Base-by-base conservation (phyloP, 92 coral and sea anemone species). In the Parazoanthus atlanticus region DNA sequence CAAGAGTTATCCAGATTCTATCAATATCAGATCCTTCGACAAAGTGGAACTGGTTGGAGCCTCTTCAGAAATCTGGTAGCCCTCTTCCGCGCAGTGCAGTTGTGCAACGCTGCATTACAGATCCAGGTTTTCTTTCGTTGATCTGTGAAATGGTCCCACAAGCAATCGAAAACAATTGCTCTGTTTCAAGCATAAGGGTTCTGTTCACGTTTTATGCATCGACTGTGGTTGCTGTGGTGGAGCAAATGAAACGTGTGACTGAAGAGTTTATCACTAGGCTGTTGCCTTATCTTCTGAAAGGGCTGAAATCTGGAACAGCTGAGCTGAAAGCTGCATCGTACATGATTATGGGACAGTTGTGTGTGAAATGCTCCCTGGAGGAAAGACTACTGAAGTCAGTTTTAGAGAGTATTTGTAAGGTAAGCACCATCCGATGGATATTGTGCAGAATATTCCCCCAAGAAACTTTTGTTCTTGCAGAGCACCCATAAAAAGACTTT, bases 271-370 rank as follows among this genome's bases (percentile, higher is more conserved):
- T 97, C 17, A 92, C 93, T 21, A 78, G 85, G 19, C 52, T 97
- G 67, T 74, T 97, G 88, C 94, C 97, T 3, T 83, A 86, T 73
- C 90, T 97, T 61, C 52, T 97, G 58, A 89, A 86, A 76, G 98
- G 98, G 17, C 78, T 97, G 32, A 94, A 96, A 84, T 94, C 98
- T 81, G 87, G 82, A 19, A 65, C 91, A 58, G 71, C 92, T 7
- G 99, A 95, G 87, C 82, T 96, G 16, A 77, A 84, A 58, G 94
- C 97, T 34, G 93, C 99, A 6, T 95, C 99, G 3, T 97, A 97
- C 64, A 97, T 97, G 98, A 93, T 97, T 46, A 89, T 94, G 90
- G 99, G 96, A 33, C 99, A 97, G 89, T 89, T 95, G 8, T 94
- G 98, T 81, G 86, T 88, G 41, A 95, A 89, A 90, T 97, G 98